phyloP scores from a whole-genome alignment of 2,797 vertebrate genomes.

The Oreochromis mossambicus region DNA sequence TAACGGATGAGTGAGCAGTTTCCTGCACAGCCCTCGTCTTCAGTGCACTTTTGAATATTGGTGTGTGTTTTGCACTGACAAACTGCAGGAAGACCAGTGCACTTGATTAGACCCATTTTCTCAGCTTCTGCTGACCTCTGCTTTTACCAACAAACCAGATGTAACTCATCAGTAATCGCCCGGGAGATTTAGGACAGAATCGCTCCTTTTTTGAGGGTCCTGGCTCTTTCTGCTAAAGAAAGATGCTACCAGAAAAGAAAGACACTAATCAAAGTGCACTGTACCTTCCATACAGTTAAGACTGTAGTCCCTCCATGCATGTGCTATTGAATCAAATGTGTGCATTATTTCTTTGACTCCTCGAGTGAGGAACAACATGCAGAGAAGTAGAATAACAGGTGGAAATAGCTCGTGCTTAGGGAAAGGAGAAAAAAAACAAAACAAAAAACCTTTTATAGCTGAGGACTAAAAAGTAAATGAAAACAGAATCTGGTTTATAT shows the following conservation, averaged over 20 bases:
- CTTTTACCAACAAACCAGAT: not conserved
- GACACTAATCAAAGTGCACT: not conserved
- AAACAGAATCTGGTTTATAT: not conserved
- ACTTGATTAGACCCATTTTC: not conserved
- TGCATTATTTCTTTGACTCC: not conserved
- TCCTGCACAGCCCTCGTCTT: not conserved
- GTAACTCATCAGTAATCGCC: not conserved
- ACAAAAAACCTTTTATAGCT: not conserved
- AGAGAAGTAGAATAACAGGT: not conserved
- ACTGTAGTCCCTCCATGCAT: not conserved
- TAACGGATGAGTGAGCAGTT: not conserved
- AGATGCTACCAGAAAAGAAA: not conserved
- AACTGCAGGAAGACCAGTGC: not conserved
- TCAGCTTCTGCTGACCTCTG: not conserved
- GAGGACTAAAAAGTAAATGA: not conserved
- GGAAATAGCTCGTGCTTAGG: not conserved
- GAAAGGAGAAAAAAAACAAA: not conserved
- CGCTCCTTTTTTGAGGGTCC: not conserved
- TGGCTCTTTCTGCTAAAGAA: not conserved
- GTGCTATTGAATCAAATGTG: not conserved
- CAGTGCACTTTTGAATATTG: not conserved
- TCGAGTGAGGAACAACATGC: not conserved
- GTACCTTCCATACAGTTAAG: not conserved
- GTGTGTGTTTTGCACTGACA: not conserved
- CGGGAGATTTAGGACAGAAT: not conserved